Evolutionary conservation across 2,888 invertebrate genomes (phyloP).

Genomic region (Drosophila helvetica): DNA sequence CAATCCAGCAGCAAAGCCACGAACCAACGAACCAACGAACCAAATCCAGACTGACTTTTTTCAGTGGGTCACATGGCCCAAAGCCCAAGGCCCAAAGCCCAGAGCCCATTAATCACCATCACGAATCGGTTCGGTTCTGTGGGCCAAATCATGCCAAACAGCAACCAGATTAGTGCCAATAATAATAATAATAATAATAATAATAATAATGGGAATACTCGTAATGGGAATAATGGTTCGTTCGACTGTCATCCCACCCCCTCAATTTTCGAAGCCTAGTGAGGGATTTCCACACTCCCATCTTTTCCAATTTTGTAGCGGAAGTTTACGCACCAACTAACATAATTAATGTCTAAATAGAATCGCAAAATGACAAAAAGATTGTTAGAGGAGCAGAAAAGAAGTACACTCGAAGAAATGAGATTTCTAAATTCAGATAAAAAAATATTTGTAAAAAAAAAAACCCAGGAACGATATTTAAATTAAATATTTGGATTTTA

Average conservation of each 20-base stretch:
- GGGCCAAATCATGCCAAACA: conserved; percentile 55
- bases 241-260: conserved; percentile 47
- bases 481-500: too few species aligned
- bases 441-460: too few species aligned
- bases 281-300: background rate
- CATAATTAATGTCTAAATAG: conserved; percentile 53
- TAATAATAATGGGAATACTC: conserved; percentile 11
- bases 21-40: conserved; percentile 26
- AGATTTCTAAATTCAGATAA: too few species aligned
- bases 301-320: conserved; percentile 33
- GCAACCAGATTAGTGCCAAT: conserved; percentile 52
- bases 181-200: conserved; percentile 38
- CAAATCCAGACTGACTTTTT: conserved; percentile 1
- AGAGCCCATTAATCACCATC: conserved; percentile 71
- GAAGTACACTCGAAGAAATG: too few species aligned
- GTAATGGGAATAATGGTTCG: conserved; percentile 36
- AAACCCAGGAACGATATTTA: too few species aligned
- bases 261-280: conserved; percentile 1
- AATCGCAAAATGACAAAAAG: conserved; percentile 36
- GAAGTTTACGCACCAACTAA: conserved; percentile 50
- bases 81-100: conserved; percentile 1
- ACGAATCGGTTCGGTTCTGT: conserved; percentile 58
- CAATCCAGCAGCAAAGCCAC: background rate
- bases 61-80: background rate
- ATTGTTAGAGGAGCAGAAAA: conserved; percentile 3